Evolutionary conservation across 2,888 invertebrate genomes (phyloP), one percentile per base, ranked within the genome.

Genomic region (Bruchidius siliquastri): DNA sequence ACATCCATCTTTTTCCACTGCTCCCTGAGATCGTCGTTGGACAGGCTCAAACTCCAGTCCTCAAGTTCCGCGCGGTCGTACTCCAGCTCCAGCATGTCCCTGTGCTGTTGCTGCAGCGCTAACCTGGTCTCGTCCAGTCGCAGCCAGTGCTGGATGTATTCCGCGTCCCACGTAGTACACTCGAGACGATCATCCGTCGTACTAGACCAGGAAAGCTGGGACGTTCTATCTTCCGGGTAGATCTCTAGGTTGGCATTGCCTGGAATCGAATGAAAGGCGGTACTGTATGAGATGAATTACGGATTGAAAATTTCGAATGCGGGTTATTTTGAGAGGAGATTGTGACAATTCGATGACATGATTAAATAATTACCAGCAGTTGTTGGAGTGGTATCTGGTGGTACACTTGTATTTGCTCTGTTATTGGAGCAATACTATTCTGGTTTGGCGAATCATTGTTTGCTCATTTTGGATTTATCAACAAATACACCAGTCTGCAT

Each of bases 11-110:
- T 80, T 74, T 83, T 84, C 80, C 81, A 84, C 69, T 83, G 81
- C 67, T 91, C 90, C 80, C 88, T 71, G 74, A 92, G 87, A 85
- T 93, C 92, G 83, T 93, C 93, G 78, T 90, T 91, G 0, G 93
- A 93, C 76, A 93, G 86, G 70, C 92, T 92, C 82, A 93, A 88
- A 83, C 92, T 93, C 94, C 94, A 94, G 84, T 94, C 93, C 86
- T 94, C 93, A 77, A 94, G 86, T 84, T 94, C 94, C 2, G 93
- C 91, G 79, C 91, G 89, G 82, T 93, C 93, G 82, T 93, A 93
- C 84, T 93, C 93, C 81, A 93, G 86, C 83, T 92, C 92, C 26
- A 91, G 88, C 79, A 92, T 85, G 82, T 92, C 92, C 75, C 92
- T 88, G 83, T 92, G 92, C 79, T 92, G 90, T 80, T 92, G 92